Percentiles rank a stretch among this genome's conserved stretches.
These are phyloP conservation scores for Eugnorisma glareosa DNA, from an alignment of 2,888 invertebrate species.

Conservation along the genomic window DNA sequence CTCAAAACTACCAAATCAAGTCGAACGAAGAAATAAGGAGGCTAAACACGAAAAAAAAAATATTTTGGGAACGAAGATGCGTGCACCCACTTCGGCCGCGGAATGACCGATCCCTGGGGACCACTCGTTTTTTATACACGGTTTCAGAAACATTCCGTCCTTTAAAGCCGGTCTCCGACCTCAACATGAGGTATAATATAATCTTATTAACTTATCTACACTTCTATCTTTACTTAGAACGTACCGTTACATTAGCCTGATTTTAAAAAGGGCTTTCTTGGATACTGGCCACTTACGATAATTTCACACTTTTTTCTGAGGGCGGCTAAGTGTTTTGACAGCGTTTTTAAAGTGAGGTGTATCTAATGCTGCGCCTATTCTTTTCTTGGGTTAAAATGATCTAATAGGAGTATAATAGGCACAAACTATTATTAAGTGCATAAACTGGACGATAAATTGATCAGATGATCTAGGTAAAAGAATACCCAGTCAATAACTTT, in stretches of 20 bases:
- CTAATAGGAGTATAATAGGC: constrained; percentile 17
- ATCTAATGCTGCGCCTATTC: constrained; percentile 31
- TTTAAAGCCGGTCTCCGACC: constrained; percentile 88
- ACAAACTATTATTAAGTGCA: constrained; percentile 24
- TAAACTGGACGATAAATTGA: constrained; percentile 25
- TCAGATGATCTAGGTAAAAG: constrained; percentile 13
- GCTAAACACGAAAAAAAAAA: constrained; percentile 77
- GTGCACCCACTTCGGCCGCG: constrained; percentile 84
- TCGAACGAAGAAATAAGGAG: constrained; percentile 70
- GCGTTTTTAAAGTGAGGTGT: constrained; percentile 73
- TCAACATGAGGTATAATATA: constrained; percentile 87
- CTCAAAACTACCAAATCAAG: constrained; percentile 73
- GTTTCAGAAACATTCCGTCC: constrained; percentile 88
- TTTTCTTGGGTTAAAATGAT: constrained; percentile 23
- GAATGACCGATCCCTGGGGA: constrained; percentile 88
- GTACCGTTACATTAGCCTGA: constrained; percentile 87
- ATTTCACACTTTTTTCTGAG: constrained; percentile 87
- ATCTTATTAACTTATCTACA: constrained; percentile 90
- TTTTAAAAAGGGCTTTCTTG: constrained; percentile 84
- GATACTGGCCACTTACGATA: constrained; percentile 87
- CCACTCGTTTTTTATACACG: constrained; percentile 89
- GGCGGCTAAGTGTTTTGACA: constrained; percentile 83
- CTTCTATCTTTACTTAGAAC: constrained; percentile 89
- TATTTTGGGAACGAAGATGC: constrained; percentile 83
- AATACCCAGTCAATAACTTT: neutral